phyloP scores from a whole-genome alignment of 2,113 vertebrate genomes.

The Sorex araneus region DNA sequence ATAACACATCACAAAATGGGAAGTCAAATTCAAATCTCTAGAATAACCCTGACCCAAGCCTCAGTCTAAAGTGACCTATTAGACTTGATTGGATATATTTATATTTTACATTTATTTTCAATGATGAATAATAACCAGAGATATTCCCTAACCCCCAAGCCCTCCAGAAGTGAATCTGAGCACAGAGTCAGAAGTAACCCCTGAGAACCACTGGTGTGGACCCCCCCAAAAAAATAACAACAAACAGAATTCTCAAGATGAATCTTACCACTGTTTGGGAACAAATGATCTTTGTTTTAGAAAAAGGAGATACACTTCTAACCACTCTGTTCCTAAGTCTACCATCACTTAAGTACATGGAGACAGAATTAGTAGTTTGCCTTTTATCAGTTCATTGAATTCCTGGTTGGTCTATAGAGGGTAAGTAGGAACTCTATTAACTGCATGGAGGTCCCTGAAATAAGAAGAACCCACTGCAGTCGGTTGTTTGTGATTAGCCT shows the following conservation, averaged over 20 bases:
- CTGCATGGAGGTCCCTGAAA: not conserved
- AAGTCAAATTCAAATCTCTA: not conserved
- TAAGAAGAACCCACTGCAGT: not conserved
- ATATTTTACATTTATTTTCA: too few species aligned
- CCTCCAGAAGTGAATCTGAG: too few species aligned
- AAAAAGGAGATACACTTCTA: not conserved
- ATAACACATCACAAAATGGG: not conserved
- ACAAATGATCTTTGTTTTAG: not conserved
- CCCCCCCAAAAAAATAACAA: too few species aligned
- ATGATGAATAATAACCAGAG: too few species aligned
- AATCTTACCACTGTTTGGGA: not conserved
- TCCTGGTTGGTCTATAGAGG: not conserved
- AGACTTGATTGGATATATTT: too few species aligned
- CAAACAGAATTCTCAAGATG: not conserved
- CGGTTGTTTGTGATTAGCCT: not conserved
- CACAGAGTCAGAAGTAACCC: too few species aligned
- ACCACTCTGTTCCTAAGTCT: not conserved
- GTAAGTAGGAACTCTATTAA: not conserved
- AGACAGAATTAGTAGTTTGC: not conserved
- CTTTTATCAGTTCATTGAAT: not conserved
- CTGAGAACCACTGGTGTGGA: too few species aligned
- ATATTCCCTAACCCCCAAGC: too few species aligned
- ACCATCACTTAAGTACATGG: not conserved
- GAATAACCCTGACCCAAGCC: too few species aligned
- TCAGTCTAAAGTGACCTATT: too few species aligned